phyloP scores from a whole-genome alignment of 2,888 invertebrate genomes.

The Antheraea yamamai region DNA sequence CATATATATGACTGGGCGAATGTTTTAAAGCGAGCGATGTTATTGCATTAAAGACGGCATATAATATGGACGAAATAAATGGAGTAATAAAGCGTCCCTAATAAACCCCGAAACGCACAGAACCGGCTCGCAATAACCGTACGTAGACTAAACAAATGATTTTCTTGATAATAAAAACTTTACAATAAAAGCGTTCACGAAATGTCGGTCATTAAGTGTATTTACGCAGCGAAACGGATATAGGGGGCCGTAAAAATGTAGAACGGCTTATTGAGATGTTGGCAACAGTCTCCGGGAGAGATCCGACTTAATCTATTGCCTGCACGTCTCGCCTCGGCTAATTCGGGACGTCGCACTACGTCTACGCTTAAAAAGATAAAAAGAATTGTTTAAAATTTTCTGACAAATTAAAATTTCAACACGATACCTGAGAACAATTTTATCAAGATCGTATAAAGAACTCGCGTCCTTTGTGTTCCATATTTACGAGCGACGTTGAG shows the following conservation, averaged over 20 bases:
- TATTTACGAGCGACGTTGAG: conserved; percentile 58
- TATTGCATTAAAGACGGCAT: conserved; percentile 56
- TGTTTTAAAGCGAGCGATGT: conserved; percentile 53
- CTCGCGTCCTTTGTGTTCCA: conserved; percentile 22
- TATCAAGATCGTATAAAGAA: conserved; percentile 31
- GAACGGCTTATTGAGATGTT: conserved; percentile 78
- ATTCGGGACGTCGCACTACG: conserved; percentile 50
- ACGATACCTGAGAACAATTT: conserved; percentile 50
- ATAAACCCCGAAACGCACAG: conserved; percentile 75
- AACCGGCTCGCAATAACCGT: conserved; percentile 50
- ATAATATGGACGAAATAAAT: conserved; percentile 48
- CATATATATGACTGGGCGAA: conserved; percentile 35
- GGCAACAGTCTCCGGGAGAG: conserved; percentile 60
- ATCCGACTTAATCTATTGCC: conserved; percentile 65
- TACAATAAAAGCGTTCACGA: conserved; percentile 79
- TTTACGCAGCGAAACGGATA: conserved; percentile 80
- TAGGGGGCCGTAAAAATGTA: conserved; percentile 75
- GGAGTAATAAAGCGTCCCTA: conserved; percentile 75
- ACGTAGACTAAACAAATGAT: conserved; percentile 81
- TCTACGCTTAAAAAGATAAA: conserved; percentile 52
- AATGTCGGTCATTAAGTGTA: conserved; percentile 81
- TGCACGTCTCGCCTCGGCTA: conserved; percentile 55
- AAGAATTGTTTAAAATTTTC: conserved; percentile 49
- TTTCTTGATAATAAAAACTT: conserved; percentile 80
- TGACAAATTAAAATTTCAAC: conserved; percentile 67